Base-by-base conservation (phyloP, 2,113 vertebrate species). In the Pachypanchax playfairii region DNA sequence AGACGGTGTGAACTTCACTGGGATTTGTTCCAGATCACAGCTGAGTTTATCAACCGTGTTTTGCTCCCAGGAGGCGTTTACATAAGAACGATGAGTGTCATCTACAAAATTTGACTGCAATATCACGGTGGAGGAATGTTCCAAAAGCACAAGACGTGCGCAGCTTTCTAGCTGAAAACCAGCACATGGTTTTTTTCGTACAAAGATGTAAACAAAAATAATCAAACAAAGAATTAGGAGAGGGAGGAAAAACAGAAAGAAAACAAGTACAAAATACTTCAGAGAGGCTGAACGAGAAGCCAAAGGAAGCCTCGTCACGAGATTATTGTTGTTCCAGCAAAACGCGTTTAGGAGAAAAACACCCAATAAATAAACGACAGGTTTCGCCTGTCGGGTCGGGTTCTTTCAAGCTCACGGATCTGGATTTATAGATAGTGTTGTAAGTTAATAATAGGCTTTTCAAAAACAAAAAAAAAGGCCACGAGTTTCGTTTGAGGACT, bases 401-500 rank as follows among this genome's bases (percentile, higher is more conserved):
- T 78, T 71, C 33, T 53, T 68, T 59, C 12, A 10, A 74, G 59
- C 59, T n/a, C 33, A 13, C 39, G 28, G 49, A 63, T 75, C 50
- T 62, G 55, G 65, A 79, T 72, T 79, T 73, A 52, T 56, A 57
- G 46, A 69, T 87, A 74, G 74, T 82, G 84, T 89, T 75, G 69
- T 82, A 56, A 65, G 63, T 68, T 69, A 80, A 79, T 65, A 61
- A 84, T 41, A 85, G 79, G 75, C 79, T 83, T 69, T 68, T 61
- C 44, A 63, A 78, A n/a, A n/a, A n/a, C n/a, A n/a, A n/a, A n/a
- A n/a, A n/a, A n/a, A 85, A 89, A 90, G 85, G 84, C 86, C 84
- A 88, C 87, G 33, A 53, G 80, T 83, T 78, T 65, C n/a, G 69
- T 82, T 82, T 75, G 70, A 89, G 81, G 78, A 79, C 78, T n/a